Evolutionary conservation across 2,797 vertebrate genomes (phyloP).

Genomic region (Spheniscus humboldti): DNA sequence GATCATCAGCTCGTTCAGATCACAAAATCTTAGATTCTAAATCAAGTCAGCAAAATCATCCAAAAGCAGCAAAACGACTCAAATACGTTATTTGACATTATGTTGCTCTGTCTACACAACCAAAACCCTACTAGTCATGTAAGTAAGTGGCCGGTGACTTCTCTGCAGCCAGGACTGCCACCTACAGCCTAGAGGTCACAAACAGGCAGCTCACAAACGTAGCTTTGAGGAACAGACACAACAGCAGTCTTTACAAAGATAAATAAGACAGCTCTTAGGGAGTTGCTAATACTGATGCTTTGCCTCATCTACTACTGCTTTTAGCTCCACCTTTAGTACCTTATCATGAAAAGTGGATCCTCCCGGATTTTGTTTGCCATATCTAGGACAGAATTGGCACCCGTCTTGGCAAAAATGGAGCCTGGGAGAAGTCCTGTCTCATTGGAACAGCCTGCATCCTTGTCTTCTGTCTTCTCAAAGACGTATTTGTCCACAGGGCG

Average conservation of each 20-base stretch:
- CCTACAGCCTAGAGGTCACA: not conserved
- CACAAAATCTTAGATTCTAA: not conserved
- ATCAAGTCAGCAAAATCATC: not conserved
- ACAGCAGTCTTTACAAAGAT: fast-evolving
- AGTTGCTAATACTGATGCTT: not conserved
- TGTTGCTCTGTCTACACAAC: not conserved
- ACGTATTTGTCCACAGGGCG: conserved; percentile 93
- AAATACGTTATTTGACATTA: fast-evolving
- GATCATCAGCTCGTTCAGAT: not conserved
- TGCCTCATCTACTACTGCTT: no score
- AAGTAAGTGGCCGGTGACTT: not conserved
- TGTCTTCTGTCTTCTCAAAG: conserved; percentile 86
- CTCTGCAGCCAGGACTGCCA: not conserved
- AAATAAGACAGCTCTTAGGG: fast-evolving
- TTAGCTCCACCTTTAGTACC: conserved; percentile 64
- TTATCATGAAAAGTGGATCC: conserved; percentile 93
- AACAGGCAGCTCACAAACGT: not conserved
- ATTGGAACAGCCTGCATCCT: conserved; percentile 82
- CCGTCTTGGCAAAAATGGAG: conserved; percentile 83
- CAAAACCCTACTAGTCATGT: not conserved
- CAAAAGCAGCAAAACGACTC: not conserved
- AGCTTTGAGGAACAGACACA: not conserved
- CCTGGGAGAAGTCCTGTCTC: conserved; percentile 92
- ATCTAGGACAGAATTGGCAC: conserved; percentile 84
- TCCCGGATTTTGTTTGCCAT: conserved; percentile 94